Evolutionary conservation across 1,140 invertebrate species (phyloP).

Genomic region (Drosophila willistoni): DNA sequence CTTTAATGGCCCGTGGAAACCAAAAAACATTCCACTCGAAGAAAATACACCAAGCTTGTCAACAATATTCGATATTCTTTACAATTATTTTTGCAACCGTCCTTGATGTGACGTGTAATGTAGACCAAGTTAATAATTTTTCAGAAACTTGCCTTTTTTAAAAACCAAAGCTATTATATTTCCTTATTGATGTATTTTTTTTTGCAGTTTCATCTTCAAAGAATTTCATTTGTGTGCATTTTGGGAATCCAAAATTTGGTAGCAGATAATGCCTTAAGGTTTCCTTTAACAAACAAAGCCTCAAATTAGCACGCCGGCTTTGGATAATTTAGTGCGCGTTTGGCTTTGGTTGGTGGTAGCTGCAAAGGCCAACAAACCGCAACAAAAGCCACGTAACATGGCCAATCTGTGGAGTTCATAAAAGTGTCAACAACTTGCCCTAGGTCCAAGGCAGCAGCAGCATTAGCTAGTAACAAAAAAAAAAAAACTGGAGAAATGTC

Average conservation of each 20-base stretch:
- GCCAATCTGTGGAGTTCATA: constrained; percentile 80
- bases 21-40: background rate
- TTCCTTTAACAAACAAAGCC: constrained; percentile 29
- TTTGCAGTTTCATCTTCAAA: too few species aligned
- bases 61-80: background rate
- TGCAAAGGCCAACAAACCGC: constrained; percentile 70
- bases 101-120: too few species aligned
- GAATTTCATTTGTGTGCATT: background rate
- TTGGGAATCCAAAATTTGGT: background rate
- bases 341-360: constrained; percentile 42
- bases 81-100: too few species aligned
- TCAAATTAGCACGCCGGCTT: constrained; percentile 51
- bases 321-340: constrained; percentile 39
- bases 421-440: constrained; percentile 79
- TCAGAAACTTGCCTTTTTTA: too few species aligned
- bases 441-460: constrained; percentile 31
- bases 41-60: background rate
- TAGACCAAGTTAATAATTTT: too few species aligned
- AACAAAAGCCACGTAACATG: constrained; percentile 79
- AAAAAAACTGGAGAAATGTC: constrained; percentile 22
- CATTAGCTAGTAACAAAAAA: constrained; percentile 26
- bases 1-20: background rate
- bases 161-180: too few species aligned
- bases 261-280: background rate
- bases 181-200: too few species aligned